These are phyloP conservation scores for Atlantisia rogersi DNA, from an alignment of 2,113 vertebrate species.

Conservation along the genomic window DNA sequence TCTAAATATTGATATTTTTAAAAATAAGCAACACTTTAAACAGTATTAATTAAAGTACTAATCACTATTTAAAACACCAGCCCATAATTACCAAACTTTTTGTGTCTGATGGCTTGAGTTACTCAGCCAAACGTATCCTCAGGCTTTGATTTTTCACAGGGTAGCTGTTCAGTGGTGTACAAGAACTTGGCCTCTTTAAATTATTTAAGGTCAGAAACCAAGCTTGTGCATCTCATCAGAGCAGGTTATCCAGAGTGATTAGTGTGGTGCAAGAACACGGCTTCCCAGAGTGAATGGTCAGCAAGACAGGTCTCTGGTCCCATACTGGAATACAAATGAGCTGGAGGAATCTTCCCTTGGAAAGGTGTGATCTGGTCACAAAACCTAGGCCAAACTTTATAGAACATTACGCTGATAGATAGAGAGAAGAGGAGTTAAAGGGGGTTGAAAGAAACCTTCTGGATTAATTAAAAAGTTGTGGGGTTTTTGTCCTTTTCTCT, in stretches of 20 bases:
- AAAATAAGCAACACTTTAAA: no score
- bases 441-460: neutral
- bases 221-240: rapidly evolving
- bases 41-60: no score
- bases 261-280: rapidly evolving
- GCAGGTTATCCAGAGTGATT: neutral
- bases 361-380: neutral
- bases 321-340: rapidly evolving
- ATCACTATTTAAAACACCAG: neutral
- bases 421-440: neutral
- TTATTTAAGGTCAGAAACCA: neutral
- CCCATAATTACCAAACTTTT: neutral
- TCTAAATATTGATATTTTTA: neutral
- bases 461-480: neutral
- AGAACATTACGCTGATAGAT: neutral
- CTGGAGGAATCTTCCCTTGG: neutral
- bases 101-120: neutral
- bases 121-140: rapidly evolving
- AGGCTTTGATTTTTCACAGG: neutral
- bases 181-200: neutral
- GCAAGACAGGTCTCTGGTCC: neutral
- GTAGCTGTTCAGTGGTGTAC: neutral
- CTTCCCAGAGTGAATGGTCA: rapidly evolving
- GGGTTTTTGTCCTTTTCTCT: neutral
- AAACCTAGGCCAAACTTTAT: neutral